Evolutionary conservation across 2,888 invertebrate species (phyloP).

Genomic region (Eledona agricola): DNA sequence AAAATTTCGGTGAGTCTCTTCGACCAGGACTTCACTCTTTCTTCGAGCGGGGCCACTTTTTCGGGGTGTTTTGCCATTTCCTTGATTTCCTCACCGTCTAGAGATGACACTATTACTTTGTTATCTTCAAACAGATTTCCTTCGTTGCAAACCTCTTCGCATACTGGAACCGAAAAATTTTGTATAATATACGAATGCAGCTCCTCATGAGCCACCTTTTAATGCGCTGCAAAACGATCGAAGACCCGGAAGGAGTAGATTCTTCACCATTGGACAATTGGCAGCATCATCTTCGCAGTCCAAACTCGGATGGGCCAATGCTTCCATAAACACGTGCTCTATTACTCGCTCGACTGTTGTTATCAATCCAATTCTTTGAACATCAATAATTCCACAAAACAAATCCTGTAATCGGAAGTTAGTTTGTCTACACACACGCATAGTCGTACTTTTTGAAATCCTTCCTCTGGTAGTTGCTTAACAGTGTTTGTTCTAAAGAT

Average conservation of each 20-base stretch:
- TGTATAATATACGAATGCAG: background rate
- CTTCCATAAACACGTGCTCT: conserved; percentile 91
- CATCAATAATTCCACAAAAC: conserved; percentile 84
- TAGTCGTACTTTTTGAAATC: conserved; percentile 88
- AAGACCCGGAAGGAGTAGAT: conserved; percentile 81
- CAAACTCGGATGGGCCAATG: conserved; percentile 79
- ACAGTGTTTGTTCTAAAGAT: conserved; percentile 85
- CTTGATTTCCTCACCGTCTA: conserved; percentile 74
- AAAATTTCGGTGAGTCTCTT: conserved; percentile 83
- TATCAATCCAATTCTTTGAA: conserved; percentile 80
- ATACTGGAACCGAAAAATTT: conserved; percentile 65
- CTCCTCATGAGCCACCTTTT: conserved; percentile 67
- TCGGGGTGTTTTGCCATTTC: conserved; percentile 74
- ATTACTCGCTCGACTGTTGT: conserved; percentile 88
- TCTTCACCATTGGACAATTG: conserved; percentile 82
- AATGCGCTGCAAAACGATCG: conserved; percentile 90
- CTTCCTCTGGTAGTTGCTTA: conserved; percentile 89
- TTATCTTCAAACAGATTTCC: conserved; percentile 82
- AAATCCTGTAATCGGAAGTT: conserved; percentile 61
- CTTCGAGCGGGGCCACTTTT: conserved; percentile 73
- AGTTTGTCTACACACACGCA: too few species aligned
- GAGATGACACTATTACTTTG: conserved; percentile 64
- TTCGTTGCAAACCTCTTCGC: conserved; percentile 85
- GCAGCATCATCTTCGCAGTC: conserved; percentile 85
- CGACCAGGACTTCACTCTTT: conserved; percentile 80